phyloP scores from a whole-genome alignment of 1,140 invertebrate species.

The Drosophila pruinosa region DNA sequence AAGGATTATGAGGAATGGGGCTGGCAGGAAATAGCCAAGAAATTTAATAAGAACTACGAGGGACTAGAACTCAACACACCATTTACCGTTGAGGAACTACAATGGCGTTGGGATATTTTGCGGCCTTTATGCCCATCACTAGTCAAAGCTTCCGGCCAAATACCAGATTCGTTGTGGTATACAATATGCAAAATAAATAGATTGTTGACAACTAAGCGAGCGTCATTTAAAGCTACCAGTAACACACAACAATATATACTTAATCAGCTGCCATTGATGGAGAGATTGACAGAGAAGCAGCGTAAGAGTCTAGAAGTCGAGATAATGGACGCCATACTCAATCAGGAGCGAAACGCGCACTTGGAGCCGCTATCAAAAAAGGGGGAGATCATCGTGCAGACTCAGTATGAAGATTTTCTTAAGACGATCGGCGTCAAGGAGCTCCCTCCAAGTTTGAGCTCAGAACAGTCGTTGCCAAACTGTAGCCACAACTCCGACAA shows the following conservation, averaged over 20 bases:
- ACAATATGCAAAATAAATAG: conserved; percentile 34
- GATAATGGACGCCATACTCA: conserved; percentile 39
- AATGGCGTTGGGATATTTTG: conserved; percentile 53
- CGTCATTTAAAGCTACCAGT: not conserved
- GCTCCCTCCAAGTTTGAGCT: not conserved
- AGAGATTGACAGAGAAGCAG: conserved; percentile 23
- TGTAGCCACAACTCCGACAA: not conserved
- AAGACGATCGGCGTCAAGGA: conserved; percentile 48
- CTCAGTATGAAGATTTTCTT: conserved; percentile 53
- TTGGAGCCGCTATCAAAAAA: not conserved
- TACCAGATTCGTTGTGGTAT: conserved; percentile 27
- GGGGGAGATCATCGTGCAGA: not conserved
- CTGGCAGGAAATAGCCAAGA: conserved; percentile 50
- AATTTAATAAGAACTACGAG: conserved; percentile 57
- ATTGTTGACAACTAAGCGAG: conserved; percentile 1
- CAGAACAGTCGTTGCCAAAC: not conserved
- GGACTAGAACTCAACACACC: not conserved
- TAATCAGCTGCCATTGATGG: conserved; percentile 32
- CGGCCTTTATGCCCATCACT: conserved; percentile 30
- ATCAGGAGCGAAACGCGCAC: conserved; percentile 1
- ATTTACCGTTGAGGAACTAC: conserved; percentile 47
- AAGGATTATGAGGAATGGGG: conserved; percentile 62
- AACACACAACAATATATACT: conserved; percentile 27
- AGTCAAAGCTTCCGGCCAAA: not conserved
- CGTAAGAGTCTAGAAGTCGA: conserved; percentile 49